Conservation (phyloP, 2,113 vertebrate species). For the Tetrax tetrax region DNA sequence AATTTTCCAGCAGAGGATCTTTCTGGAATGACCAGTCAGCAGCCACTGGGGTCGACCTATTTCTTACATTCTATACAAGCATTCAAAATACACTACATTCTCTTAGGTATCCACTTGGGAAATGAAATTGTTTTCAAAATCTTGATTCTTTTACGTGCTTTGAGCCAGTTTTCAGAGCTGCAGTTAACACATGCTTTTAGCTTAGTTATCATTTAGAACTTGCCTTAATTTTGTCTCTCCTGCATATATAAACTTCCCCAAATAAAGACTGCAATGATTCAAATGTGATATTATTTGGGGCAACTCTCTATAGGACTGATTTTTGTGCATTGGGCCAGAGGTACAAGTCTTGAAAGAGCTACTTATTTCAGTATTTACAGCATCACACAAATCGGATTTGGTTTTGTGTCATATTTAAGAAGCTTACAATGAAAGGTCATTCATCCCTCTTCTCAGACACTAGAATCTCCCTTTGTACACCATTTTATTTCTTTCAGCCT, state of each 20-base stretch:
- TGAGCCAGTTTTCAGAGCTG: neutral
- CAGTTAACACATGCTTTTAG: neutral
- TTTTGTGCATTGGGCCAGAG: too few relatives aligned
- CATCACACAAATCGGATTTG: too few relatives aligned
- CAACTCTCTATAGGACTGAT: too few relatives aligned
- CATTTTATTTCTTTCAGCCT: too few relatives aligned
- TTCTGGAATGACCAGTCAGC: neutral
- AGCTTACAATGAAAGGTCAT: too few relatives aligned
- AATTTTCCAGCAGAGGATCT: neutral
- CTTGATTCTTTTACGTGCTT: neutral
- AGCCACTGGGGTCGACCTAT: neutral
- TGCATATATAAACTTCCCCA: neutral
- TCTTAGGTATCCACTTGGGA: neutral
- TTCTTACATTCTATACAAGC: neutral
- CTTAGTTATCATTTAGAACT: neutral
- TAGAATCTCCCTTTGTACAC: too few relatives aligned
- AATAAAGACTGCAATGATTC: too few relatives aligned
- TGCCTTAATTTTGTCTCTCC: neutral
- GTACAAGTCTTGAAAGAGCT: too few relatives aligned
- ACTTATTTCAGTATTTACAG: too few relatives aligned
- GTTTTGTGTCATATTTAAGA: too few relatives aligned
- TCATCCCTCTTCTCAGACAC: too few relatives aligned
- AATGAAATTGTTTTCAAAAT: neutral
- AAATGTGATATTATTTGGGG: too few relatives aligned
- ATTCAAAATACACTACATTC: neutral